Evolutionary conservation across 2,888 invertebrate species (phyloP), one percentile per base, ranked within the genome.

Genomic region (Patella pellucida): DNA sequence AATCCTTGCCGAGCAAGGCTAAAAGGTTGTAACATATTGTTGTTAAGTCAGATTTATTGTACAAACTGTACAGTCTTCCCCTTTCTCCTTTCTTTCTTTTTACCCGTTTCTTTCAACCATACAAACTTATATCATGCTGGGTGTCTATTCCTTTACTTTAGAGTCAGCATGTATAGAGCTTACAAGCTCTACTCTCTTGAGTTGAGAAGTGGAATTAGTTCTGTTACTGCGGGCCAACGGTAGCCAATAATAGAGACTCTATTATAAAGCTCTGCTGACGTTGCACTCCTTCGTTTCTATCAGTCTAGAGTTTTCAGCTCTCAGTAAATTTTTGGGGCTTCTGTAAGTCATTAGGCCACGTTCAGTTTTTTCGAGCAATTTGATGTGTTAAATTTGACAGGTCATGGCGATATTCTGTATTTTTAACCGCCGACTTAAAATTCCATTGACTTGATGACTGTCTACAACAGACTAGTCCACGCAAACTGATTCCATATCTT

Each of bases 1-100:
- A 62, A 62, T 62, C 62, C 62, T 62, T 62, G 62, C 62, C 19
- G 19, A 62, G 62, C 62, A 62, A 62, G 62, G 62, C 62, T 62
- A 62, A 62, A 19, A 62, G 62, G 62, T 62, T 62, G 62, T 62
- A 62, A 62, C 62, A 62, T 62, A 62, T 62, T 62, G 62, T 62
- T 23, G 19, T 62, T 12, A 9, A 23, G 19, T 62, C 23, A 62
- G 62, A 23, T 62, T 62, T 19, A 62, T 23, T 23, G 62, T 62
- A 62, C 62, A 62, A 19, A 19, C 62, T 23, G 62, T 62, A 62
- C 62, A 62, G 19, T 62, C 62, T 62, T 62, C 19, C 62, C 19
- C 62, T 23, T 23, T 23, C 62, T 62, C 19, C 23, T 19, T 62
- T 62, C 62, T 23, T 23, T 23, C 62, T 62, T 62, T 62, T 62